phyloP scores from a whole-genome alignment of 2,797 vertebrate species.

The Luscinia megarhynchos region DNA sequence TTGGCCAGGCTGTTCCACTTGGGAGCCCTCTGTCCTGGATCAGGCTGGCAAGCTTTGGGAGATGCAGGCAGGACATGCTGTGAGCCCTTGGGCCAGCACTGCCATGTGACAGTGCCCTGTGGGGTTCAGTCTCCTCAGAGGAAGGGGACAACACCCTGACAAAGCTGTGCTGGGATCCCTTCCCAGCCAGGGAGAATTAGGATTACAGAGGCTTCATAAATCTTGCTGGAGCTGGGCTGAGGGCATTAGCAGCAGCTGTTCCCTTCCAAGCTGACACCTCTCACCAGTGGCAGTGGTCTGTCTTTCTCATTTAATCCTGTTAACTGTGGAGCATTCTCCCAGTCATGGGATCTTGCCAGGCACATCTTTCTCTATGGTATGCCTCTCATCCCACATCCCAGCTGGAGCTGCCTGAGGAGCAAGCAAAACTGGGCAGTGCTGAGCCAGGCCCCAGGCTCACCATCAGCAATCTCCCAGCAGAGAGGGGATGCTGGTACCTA shows the following conservation, averaged over 20 bases:
- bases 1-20: not conserved
- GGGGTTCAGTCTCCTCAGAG: not conserved
- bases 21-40: not conserved
- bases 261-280: not conserved
- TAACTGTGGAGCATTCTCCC: not conserved
- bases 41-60: not conserved
- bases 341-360: not conserved
- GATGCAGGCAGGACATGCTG: not conserved
- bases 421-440: not conserved
- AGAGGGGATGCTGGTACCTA: not conserved
- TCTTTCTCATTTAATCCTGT: not conserved
- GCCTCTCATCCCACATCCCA: not conserved
- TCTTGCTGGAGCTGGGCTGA: not conserved
- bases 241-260: not conserved
- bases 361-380: not conserved
- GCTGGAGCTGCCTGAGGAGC: not conserved
- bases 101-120: accelerated
- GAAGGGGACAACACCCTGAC: not conserved
- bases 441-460: accelerated
- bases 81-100: not conserved
- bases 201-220: not conserved
- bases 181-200: not conserved
- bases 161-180: accelerated
- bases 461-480: not conserved
- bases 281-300: accelerated